Conservation (phyloP, 35 echinoderm and acorn worm genomes). For the Apostichopus californicus region DNA sequence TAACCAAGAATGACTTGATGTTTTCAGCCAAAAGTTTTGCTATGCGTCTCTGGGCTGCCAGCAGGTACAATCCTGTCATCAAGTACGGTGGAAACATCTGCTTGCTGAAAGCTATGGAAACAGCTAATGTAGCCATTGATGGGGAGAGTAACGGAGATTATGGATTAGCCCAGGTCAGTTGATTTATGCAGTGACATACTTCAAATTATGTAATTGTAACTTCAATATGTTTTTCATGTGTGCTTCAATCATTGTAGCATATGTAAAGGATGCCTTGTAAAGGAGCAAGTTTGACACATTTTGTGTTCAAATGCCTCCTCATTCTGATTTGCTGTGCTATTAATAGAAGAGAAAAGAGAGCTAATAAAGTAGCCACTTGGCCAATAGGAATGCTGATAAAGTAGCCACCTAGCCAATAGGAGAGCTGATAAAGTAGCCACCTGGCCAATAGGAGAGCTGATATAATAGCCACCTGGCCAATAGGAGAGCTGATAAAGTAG, state of each 20-base stretch:
- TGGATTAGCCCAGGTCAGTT: conserved; percentile 55
- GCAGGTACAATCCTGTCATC: conserved; percentile 43
- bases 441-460: too few relatives aligned
- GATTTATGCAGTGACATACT: background rate
- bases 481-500: too few relatives aligned
- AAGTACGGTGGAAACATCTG: conserved; percentile 56
- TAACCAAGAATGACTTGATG: conserved; percentile 52
- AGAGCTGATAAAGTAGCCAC: too few relatives aligned
- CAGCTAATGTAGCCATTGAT: conserved; percentile 43
- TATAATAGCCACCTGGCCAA: too few relatives aligned
- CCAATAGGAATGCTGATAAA: too few relatives aligned
- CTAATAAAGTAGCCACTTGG: background rate
- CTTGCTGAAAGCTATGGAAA: conserved; percentile 58
- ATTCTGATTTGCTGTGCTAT: too few relatives aligned
- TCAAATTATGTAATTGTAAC: background rate
- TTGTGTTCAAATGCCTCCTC: too few relatives aligned
- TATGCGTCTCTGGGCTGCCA: conserved; percentile 54
- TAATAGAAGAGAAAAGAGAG: too few relatives aligned
- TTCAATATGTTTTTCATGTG: too few relatives aligned
- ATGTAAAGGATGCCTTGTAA: background rate
- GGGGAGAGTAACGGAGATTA: conserved; percentile 45
- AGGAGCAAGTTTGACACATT: too few relatives aligned
- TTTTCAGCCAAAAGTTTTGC: conserved; percentile 69
- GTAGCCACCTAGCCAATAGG: too few relatives aligned
- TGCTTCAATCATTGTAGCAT: too few relatives aligned